phyloP scores from a whole-genome alignment of 2,113 vertebrate genomes.

The Uria lomvia region DNA sequence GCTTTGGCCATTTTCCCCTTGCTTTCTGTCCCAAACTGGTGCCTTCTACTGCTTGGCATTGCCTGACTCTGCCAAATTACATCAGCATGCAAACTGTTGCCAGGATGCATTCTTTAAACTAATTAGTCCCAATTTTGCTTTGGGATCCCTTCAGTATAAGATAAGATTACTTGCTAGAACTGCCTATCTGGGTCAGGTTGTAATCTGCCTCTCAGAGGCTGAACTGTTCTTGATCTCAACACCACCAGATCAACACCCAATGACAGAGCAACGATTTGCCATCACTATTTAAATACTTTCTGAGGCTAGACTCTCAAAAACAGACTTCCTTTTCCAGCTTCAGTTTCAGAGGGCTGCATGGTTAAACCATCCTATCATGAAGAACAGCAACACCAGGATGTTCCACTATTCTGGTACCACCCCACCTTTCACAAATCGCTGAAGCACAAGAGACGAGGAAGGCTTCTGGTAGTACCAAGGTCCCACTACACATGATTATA shows the following conservation, averaged over 20 bases:
- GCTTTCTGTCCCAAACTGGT: neutral
- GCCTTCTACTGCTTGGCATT: neutral
- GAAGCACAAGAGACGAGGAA: neutral
- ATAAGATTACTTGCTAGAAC: constrained; percentile 1
- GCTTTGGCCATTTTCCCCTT: neutral
- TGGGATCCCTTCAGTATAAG: neutral
- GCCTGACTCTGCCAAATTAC: neutral
- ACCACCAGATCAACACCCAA: neutral
- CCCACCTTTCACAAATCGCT: neutral
- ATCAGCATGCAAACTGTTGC: neutral
- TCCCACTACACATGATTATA: neutral
- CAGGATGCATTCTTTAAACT: neutral
- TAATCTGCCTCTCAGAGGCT: neutral
- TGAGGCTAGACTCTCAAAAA: neutral
- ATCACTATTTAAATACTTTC: neutral
- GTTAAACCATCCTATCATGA: neutral
- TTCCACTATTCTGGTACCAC: neutral
- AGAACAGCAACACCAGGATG: neutral
- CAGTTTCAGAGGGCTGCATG: neutral
- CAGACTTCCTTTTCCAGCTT: neutral
- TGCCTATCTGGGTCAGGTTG: neutral
- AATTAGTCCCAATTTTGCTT: neutral
- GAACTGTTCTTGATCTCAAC: neutral
- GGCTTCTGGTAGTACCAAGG: neutral
- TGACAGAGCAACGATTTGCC: neutral